phyloP scores from a whole-genome alignment of 2,888 invertebrate species.

The Nysson spinosus region DNA sequence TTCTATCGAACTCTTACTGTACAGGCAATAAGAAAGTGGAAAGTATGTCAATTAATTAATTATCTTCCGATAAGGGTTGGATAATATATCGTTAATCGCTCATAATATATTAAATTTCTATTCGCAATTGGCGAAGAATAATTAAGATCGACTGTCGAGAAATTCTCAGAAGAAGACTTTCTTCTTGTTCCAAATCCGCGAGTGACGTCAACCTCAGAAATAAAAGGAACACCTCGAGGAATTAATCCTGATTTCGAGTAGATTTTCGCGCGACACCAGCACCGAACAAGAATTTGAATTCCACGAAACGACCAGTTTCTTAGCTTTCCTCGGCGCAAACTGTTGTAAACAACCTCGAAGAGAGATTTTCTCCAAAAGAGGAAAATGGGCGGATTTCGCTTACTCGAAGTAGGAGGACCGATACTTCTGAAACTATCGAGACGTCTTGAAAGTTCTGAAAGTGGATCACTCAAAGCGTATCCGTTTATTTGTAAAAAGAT shows the following conservation, averaged over 20 bases:
- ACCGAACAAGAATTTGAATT: neutral
- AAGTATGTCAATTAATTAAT: too few species aligned
- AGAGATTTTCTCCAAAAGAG: conserved; percentile 30
- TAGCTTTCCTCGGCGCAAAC: conserved; percentile 7
- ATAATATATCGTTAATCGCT: too few species aligned
- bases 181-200: conserved; percentile 18
- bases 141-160: too few species aligned
- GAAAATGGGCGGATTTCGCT: conserved; percentile 31
- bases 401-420: neutral
- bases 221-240: neutral
- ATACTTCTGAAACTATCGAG: too few species aligned
- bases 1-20: too few species aligned
- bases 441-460: too few species aligned
- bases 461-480: too few species aligned
- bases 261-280: conserved; percentile 6
- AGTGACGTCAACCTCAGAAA: conserved; percentile 16
- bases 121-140: too few species aligned
- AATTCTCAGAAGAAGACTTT: conserved; percentile 10
- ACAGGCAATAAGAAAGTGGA: too few species aligned
- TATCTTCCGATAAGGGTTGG: too few species aligned
- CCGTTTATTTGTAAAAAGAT: too few species aligned
- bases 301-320: neutral
- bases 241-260: neutral
- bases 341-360: neutral
- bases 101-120: too few species aligned